phyloP scores from a whole-genome alignment of 2,888 invertebrate genomes.

The Caenorhabditis afra region DNA sequence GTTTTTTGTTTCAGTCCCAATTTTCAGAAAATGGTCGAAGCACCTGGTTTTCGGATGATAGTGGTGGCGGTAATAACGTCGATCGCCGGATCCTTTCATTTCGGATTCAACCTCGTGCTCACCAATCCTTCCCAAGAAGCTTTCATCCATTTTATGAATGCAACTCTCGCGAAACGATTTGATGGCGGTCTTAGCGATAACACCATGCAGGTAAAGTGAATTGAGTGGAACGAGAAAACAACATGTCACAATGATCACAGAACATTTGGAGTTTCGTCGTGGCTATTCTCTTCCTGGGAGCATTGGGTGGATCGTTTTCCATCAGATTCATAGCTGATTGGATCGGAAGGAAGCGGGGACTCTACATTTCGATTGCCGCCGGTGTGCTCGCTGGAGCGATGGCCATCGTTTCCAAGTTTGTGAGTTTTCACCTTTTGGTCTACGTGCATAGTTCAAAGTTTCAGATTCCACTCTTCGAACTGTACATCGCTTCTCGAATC shows the following conservation, averaged over 20 bases:
- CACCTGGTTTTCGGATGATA: conserved; percentile 63
- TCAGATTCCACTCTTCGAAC: conserved; percentile 69
- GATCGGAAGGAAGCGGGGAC: conserved; percentile 70
- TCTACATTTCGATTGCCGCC: conserved; percentile 65
- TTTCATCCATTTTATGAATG: conserved; percentile 70
- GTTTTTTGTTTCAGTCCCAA: not conserved
- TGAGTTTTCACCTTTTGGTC: conserved; percentile 36
- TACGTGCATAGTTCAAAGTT: not conserved
- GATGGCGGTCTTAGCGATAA: conserved; percentile 51
- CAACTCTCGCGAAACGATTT: conserved; percentile 61
- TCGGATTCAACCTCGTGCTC: conserved; percentile 73
- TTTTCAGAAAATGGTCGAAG: conserved; percentile 29
- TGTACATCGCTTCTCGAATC: conserved; percentile 70
- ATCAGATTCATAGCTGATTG: conserved; percentile 67
- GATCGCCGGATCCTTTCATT: conserved; percentile 73
- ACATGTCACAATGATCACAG: conserved; percentile 59
- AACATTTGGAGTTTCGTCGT: conserved; percentile 75
- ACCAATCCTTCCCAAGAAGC: conserved; percentile 74
- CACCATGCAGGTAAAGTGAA: conserved; percentile 47
- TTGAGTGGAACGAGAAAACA: not conserved
- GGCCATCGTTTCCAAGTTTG: conserved; percentile 70
- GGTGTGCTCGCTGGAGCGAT: conserved; percentile 63
- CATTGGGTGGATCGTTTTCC: conserved; percentile 67
- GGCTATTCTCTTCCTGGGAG: conserved; percentile 74
- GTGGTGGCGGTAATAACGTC: conserved; percentile 63